Conservation (phyloP, 1,140 invertebrate genomes). For the Heliconius melpomene region DNA sequence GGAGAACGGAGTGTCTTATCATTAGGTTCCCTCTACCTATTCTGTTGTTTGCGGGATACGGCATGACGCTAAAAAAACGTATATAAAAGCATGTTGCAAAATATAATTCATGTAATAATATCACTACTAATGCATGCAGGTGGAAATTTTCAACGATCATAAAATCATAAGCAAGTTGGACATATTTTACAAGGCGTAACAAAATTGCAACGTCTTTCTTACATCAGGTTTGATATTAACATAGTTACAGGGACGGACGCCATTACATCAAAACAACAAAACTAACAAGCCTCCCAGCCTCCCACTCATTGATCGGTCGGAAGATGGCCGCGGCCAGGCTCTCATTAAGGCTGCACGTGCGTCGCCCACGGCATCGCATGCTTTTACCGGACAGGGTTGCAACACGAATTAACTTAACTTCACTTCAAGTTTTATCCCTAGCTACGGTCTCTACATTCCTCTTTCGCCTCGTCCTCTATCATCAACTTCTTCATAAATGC, state of each 20-base stretch:
- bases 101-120: no score
- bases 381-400: slow-evolving; percentile 41
- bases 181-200: slow-evolving; percentile 24
- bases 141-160: not conserved
- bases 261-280: slow-evolving; percentile 44
- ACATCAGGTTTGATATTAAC: slow-evolving; percentile 38
- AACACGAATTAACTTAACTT: slow-evolving; percentile 11
- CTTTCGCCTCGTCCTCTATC: no score
- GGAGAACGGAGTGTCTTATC: no score
- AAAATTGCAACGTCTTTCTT: slow-evolving; percentile 39
- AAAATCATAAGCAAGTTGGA: slow-evolving; percentile 13
- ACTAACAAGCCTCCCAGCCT: slow-evolving; percentile 44
- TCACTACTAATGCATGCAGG: not conserved
- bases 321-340: slow-evolving; percentile 57
- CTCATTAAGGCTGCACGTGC: slow-evolving; percentile 74
- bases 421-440: not conserved
- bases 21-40: no score
- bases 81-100: no score
- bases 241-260: slow-evolving; percentile 37
- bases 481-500: no score
- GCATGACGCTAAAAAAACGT: no score
- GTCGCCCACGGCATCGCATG: slow-evolving; percentile 58
- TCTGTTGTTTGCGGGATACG: no score
- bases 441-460: no score
- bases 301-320: slow-evolving; percentile 48